Evolutionary conservation across 2,113 vertebrate species (phyloP).

Genomic region (Narcine bancroftii): DNA sequence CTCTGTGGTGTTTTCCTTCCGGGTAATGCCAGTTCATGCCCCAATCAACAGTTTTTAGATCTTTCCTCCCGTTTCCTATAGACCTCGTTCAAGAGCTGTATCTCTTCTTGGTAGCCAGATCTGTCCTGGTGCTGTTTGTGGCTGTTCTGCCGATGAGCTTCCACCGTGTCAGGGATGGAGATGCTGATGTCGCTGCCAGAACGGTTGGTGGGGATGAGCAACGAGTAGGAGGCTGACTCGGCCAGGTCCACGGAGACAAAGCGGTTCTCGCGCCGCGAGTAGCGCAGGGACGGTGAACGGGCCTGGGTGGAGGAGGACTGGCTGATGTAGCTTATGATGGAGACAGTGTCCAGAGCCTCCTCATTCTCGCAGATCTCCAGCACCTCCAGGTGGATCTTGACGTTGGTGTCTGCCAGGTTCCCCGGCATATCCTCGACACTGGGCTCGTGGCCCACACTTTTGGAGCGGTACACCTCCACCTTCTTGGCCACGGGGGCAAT

Average conservation of each 20-base stretch:
- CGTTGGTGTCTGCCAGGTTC: slow-evolving; percentile 71
- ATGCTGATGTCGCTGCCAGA: slow-evolving; percentile 79
- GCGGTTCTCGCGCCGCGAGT: slow-evolving; percentile 84
- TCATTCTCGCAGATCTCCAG: slow-evolving; percentile 92
- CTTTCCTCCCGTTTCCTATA: slow-evolving; percentile 69
- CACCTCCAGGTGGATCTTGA: slow-evolving; percentile 93
- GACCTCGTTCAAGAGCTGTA: slow-evolving; percentile 83
- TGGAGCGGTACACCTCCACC: slow-evolving; percentile 91
- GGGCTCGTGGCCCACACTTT: slow-evolving; percentile 90
- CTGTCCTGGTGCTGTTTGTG: slow-evolving; percentile 64
- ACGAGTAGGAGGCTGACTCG: slow-evolving; percentile 86
- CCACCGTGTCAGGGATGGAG: slow-evolving; percentile 93
- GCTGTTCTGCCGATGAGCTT: slow-evolving; percentile 87
- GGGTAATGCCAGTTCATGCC: background rate
- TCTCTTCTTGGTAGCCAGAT: slow-evolving; percentile 81
- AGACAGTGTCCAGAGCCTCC: slow-evolving; percentile 91
- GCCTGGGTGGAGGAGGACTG: slow-evolving; percentile 87
- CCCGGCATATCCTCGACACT: slow-evolving; percentile 62
- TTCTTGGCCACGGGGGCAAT: slow-evolving; percentile 75
- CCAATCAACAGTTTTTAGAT: slow-evolving; percentile 46
- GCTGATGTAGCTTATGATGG: slow-evolving; percentile 94
- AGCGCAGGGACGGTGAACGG: slow-evolving; percentile 86
- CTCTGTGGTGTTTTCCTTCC: too few species aligned
- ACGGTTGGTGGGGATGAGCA: slow-evolving; percentile 78
- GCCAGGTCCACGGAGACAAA: slow-evolving; percentile 91